Evolutionary conservation across 2,113 vertebrate species (phyloP).

Genomic region (Piliocolobus tephrosceles): DNA sequence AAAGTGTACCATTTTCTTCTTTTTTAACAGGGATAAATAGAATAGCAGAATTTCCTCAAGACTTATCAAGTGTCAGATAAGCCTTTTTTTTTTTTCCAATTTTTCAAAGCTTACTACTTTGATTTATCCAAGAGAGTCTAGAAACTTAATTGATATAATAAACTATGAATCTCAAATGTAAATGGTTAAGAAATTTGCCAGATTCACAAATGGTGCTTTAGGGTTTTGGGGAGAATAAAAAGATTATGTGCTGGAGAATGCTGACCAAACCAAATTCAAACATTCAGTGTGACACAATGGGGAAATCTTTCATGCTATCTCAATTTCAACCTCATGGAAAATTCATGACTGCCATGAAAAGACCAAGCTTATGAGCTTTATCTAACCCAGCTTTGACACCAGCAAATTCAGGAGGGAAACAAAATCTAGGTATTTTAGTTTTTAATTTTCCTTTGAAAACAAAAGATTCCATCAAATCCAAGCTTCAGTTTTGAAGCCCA

Average conservation of each 20-base stretch:
- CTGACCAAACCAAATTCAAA: conserved; percentile 23
- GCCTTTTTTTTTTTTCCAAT: neutral
- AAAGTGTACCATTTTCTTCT: neutral
- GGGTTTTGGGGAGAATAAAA: neutral
- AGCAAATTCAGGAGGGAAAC: conserved; percentile 51
- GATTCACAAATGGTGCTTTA: neutral
- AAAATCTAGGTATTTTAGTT: conserved; percentile 11
- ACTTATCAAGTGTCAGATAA: neutral
- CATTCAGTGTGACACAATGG: neutral
- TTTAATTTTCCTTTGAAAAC: conserved; percentile 54
- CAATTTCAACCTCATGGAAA: conserved; percentile 53
- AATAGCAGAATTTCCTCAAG: neutral
- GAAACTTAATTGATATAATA: neutral
- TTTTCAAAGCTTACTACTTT: neutral
- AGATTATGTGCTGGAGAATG: neutral
- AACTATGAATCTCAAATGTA: neutral
- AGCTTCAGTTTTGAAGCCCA: conserved; percentile 46
- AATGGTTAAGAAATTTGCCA: neutral
- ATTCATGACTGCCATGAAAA: conserved; percentile 64
- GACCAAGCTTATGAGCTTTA: conserved; percentile 12
- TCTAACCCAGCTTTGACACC: conserved; percentile 43
- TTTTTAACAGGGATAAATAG: neutral
- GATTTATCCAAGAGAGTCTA: neutral
- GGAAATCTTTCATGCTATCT: conserved; percentile 44
- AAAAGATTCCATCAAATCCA: conserved; percentile 33